phyloP scores from a whole-genome alignment of 23 tunicate species.

The Halocynthia roretzi region DNA sequence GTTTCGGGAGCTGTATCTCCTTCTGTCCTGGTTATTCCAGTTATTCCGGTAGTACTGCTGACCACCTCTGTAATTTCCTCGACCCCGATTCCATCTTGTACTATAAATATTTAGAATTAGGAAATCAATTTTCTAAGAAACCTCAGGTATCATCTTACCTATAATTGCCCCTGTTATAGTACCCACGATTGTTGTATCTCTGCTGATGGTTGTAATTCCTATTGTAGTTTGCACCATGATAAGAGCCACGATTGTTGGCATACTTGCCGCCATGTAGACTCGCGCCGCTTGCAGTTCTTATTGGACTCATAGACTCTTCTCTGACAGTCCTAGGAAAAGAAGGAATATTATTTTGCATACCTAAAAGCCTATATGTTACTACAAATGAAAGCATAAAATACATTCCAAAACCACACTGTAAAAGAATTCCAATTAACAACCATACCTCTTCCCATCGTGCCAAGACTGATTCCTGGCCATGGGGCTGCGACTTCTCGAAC shows the following conservation, averaged over 20 bases:
- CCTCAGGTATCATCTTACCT: not conserved
- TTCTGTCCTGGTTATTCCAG: constrained; percentile 23
- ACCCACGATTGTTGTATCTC: constrained; percentile 14
- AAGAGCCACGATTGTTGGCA: constrained; percentile 29
- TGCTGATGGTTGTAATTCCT: not conserved
- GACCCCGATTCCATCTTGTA: constrained; percentile 46
- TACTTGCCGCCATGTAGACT: constrained; percentile 56
- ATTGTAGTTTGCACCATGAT: constrained; percentile 4
- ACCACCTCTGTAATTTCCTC: constrained; percentile 42
- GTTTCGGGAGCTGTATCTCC: constrained; percentile 31
- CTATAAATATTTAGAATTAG: not conserved
- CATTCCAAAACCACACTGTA: not conserved
- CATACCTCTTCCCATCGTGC: too few relatives aligned
- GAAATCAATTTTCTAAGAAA: not conserved
- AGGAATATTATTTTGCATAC: not conserved
- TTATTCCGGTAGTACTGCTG: constrained; percentile 21
- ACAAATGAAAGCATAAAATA: not conserved
- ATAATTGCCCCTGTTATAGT: not conserved
- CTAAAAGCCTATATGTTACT: not conserved
- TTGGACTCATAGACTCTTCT: constrained; percentile 67
- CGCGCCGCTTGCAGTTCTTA: constrained; percentile 85
- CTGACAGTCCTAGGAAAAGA: not conserved
- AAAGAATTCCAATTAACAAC: too few relatives aligned
- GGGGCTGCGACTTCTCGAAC: constrained; percentile 21
- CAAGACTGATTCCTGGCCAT: not conserved